Conservation (phyloP, 1,140 invertebrate species). For the Bombus breviceps region DNA sequence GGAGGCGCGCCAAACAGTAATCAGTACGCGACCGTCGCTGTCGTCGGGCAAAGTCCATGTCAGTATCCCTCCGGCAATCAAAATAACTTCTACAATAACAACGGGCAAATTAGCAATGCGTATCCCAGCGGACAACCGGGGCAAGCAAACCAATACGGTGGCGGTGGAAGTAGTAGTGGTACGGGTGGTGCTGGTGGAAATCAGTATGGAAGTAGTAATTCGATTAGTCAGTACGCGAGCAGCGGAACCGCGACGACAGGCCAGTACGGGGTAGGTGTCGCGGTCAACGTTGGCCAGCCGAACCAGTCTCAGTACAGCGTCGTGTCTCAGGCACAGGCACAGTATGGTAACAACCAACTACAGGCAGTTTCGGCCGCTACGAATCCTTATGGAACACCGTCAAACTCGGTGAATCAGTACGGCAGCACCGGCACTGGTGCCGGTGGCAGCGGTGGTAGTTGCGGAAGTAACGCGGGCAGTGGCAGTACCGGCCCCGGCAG, state of each 20-base stretch:
- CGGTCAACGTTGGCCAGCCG: conserved; percentile 38
- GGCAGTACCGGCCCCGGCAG: neutral
- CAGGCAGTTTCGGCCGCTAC: conserved; percentile 51
- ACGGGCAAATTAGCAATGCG: conserved; percentile 55
- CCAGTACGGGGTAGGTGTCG: conserved; percentile 60
- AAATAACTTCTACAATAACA: conserved; percentile 65
- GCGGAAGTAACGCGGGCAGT: neutral
- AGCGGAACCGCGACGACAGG: conserved; percentile 64
- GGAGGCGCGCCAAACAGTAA: conserved; percentile 58
- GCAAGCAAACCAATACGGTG: conserved; percentile 73
- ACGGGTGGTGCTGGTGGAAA: conserved; percentile 78
- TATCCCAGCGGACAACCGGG: conserved; percentile 53
- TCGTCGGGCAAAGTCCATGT: conserved; percentile 67
- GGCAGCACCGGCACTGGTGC: conserved; percentile 24
- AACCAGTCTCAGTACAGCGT: conserved; percentile 64
- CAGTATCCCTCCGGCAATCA: conserved; percentile 61
- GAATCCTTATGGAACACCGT: conserved; percentile 80
- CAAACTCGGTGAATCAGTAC: conserved; percentile 76
- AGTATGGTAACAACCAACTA: conserved; percentile 66
- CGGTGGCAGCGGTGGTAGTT: neutral
- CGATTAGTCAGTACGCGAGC: conserved; percentile 78
- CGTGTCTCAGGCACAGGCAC: conserved; percentile 69
- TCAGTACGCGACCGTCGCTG: conserved; percentile 64
- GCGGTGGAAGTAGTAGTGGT: conserved; percentile 79
- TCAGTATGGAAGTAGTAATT: conserved; percentile 79